Evolutionary conservation across 2,888 invertebrate genomes (phyloP).

Genomic region (Agonopterix alstromeriana): DNA sequence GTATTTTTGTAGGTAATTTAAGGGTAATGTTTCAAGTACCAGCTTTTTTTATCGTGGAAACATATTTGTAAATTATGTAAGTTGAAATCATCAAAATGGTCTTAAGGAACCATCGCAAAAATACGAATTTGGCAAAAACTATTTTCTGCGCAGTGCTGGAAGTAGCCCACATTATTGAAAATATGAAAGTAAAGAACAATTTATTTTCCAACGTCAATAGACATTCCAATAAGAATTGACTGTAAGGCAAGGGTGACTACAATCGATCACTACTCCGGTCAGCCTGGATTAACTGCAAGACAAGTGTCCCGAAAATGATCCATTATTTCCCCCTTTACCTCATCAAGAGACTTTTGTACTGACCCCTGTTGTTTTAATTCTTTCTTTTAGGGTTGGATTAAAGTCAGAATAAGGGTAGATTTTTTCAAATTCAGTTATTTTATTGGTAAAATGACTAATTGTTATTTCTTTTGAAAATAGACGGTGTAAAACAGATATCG

Average conservation of each 20-base stretch:
- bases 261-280: slow-evolving; percentile 44
- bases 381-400: slow-evolving; percentile 58
- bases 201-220: slow-evolving; percentile 31
- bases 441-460: no score
- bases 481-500: no score
- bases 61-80: no score
- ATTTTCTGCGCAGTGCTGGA: no score
- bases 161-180: no score
- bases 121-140: no score
- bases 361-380: slow-evolving; percentile 67
- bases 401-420: neutral
- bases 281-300: slow-evolving; percentile 53
- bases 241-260: slow-evolving; percentile 30
- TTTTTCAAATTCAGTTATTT: no score
- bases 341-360: slow-evolving; percentile 64
- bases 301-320: slow-evolving; percentile 74
- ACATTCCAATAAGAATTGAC: slow-evolving; percentile 32
- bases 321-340: slow-evolving; percentile 72
- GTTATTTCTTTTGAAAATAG: no score
- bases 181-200: neutral
- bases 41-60: no score
- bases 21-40: no score
- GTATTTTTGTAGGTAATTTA: slow-evolving; percentile 20
- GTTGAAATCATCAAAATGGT: no score
- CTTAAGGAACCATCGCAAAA: no score